These are phyloP conservation scores for Blastomussa wellsi DNA, from an alignment of 92 coral and sea anemone species.

Conservation along the genomic window DNA sequence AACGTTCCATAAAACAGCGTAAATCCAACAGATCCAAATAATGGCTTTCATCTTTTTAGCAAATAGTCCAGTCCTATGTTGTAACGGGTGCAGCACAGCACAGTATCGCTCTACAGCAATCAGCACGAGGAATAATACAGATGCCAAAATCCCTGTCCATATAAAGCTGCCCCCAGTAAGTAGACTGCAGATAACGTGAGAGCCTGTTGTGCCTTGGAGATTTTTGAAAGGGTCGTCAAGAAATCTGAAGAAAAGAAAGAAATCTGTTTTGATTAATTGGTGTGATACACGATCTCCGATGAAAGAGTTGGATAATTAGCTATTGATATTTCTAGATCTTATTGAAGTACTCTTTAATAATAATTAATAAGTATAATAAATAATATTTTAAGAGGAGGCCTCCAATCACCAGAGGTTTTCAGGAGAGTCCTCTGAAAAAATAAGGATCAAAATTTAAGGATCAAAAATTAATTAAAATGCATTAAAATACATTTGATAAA, in stretches of 20 bases:
- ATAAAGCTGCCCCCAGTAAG: conserved; percentile 22
- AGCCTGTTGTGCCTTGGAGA: conserved; percentile 11
- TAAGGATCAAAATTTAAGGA: too few relatives aligned
- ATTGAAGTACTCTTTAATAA: too few relatives aligned
- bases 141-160: conserved; percentile 26
- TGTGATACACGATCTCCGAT: too few relatives aligned
- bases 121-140: neutral
- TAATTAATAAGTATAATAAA: too few relatives aligned
- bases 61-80: conserved; percentile 22
- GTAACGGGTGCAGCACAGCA: conserved; percentile 27
- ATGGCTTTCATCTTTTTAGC: conserved; percentile 11
- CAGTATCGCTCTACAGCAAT: conserved; percentile 11
- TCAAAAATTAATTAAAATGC: too few relatives aligned
- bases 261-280: neutral
- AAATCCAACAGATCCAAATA: neutral
- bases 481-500: too few relatives aligned
- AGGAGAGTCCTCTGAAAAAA: too few relatives aligned
- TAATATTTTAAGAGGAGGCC: too few relatives aligned
- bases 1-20: conserved; percentile 10
- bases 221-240: neutral
- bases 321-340: too few relatives aligned
- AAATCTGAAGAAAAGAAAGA: neutral
- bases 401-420: too few relatives aligned
- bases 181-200: conserved; percentile 7
- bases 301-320: too few relatives aligned